Base-by-base conservation (phyloP, 2,888 invertebrate species). In the Nomada flava region DNA sequence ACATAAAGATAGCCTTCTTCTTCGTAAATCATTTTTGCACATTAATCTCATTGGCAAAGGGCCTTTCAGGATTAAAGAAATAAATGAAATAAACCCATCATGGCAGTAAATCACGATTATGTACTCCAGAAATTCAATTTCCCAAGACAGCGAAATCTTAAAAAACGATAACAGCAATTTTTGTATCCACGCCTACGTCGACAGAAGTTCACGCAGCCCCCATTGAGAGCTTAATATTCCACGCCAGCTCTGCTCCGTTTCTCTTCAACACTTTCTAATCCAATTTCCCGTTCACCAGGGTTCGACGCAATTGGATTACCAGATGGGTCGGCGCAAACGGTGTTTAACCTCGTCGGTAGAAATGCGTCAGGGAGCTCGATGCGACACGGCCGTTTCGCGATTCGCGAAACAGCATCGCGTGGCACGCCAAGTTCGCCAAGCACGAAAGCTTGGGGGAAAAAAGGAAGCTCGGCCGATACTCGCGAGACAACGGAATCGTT, bases 231-330 rank as follows among this genome's bases (percentile, higher is more conserved):
- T 20, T 15, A 47, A 26, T 47, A 50, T 26, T 15, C 23, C 67
- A 53, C n/a, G 4, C 10, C 18, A 5, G 52, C 52, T 53, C 52
- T 29, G 18, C 36, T 29, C 52, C 20, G 64, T 59, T 59, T 42
- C 70, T 23, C 20, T 70, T 70, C 60, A 0, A 60, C 47, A 20
- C 50, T 50, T 74, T 74, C 67, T 50, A 52, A 67, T 74, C 74
- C 36, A 59, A 74, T 74, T 67, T 59, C 47, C 74, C 23, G 67
- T 57, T 67, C 36, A n/a, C 13, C 57, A 26, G 29, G 47, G 65
- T 57, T 65, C 65, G 47, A 47, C 20, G 47, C 65, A 57, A 73
- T 65, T 73, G 65, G 65, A 65, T 65, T 73, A 73, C 73, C 29
- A 47, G 57, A 73, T 57, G 55, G 73, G 73, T 71, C 42, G 52